A percentile compares a stretch with the other conserved stretches of the same genome.
Conservation (phyloP, 2,797 vertebrate genomes). For the Pangasius macronema region DNA sequence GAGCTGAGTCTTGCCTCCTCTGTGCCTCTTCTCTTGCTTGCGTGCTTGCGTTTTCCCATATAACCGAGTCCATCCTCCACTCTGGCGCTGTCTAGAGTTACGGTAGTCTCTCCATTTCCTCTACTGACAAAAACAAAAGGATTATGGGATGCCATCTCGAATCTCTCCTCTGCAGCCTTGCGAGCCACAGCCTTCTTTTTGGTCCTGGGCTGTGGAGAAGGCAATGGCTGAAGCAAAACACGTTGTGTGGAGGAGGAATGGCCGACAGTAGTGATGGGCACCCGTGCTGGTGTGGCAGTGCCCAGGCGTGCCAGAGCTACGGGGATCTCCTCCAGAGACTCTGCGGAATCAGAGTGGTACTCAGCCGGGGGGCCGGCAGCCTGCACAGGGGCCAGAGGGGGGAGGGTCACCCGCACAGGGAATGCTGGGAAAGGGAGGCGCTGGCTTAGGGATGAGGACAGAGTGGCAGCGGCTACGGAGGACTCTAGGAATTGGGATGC, state of each 20-base stretch:
- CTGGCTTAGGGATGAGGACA: conserved; percentile 69
- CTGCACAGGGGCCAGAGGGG: conserved; percentile 67
- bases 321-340: conserved; percentile 90
- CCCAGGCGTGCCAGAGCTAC: conserved; percentile 84
- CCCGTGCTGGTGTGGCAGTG: conserved; percentile 68
- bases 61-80: conserved; percentile 45
- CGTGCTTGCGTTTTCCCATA: conserved; percentile 67
- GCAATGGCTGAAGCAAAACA: conserved; percentile 47
- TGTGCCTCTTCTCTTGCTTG: conserved; percentile 63
- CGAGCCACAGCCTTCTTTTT: conserved; percentile 67
- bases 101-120: conserved; percentile 73
- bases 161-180: conserved; percentile 60
- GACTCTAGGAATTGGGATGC: conserved; percentile 64
- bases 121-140: conserved; percentile 80
- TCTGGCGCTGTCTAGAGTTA: conserved; percentile 39
- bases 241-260: conserved; percentile 48
- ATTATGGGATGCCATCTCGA: conserved; percentile 74
- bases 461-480: conserved; percentile 60
- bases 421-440: conserved; percentile 73
- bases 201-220: conserved; percentile 67
- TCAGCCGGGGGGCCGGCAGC: conserved; percentile 77
- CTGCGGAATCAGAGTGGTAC: conserved; percentile 86
- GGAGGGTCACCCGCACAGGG: conserved; percentile 68
- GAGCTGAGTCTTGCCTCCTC: conserved; percentile 47
- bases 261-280: conserved; percentile 27